A percentile compares a stretch with the other conserved stretches of the same genome.
phyloP scores from a whole-genome alignment of 1,140 invertebrate genomes.

The Ectropis grisescens region DNA sequence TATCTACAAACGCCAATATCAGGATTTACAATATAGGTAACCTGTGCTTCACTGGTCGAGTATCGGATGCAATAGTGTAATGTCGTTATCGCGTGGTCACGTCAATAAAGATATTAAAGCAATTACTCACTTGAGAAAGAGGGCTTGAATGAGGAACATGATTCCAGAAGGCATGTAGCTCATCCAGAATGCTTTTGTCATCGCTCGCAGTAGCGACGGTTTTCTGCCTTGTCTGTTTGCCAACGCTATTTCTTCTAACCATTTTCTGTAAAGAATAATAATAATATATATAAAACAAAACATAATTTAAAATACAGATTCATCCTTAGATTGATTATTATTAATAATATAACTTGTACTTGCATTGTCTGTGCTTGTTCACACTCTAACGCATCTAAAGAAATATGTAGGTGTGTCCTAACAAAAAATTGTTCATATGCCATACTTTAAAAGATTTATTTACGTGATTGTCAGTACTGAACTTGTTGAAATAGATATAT shows the following conservation, averaged over 20 bases:
- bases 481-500: no score
- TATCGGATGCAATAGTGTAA: no score
- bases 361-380: no score
- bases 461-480: no score
- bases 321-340: neutral
- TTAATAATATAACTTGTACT: no score
- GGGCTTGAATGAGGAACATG: conserved; percentile 59
- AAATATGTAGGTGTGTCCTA: no score
- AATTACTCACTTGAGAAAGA: conserved; percentile 47
- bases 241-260: conserved; percentile 58
- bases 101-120: conserved; percentile 1
- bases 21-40: no score
- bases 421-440: no score
- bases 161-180: conserved; percentile 60
- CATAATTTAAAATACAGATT: neutral
- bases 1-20: no score
- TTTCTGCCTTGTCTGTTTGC: conserved; percentile 52
- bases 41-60: no score
- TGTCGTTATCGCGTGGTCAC: neutral
- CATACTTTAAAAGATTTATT: no score
- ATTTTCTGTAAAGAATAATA: conserved; percentile 54
- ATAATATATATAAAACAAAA: conserved; percentile 24
- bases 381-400: no score
- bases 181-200: conserved; percentile 61
- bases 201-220: conserved; percentile 56